phyloP scores from a whole-genome alignment of 2,888 invertebrate species.

The Zygaena filipendulae region DNA sequence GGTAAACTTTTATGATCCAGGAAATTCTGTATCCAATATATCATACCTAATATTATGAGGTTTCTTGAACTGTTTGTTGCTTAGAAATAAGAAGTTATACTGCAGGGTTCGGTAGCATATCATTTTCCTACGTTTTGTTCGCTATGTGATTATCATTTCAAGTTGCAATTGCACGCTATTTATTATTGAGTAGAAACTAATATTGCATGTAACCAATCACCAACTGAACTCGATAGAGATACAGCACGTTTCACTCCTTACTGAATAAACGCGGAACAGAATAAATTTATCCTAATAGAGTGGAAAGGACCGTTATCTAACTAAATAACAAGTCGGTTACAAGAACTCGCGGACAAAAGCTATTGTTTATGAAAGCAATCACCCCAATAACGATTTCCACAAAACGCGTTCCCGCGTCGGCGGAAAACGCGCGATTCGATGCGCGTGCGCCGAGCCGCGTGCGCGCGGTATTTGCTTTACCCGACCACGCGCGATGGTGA shows the following conservation, averaged over 20 bases:
- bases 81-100: too few species aligned
- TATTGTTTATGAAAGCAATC: slow-evolving; percentile 68
- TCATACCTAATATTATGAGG: slow-evolving; percentile 17
- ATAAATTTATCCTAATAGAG: neutral
- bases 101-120: too few species aligned
- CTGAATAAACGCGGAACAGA: too few species aligned
- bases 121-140: too few species aligned
- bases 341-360: slow-evolving; percentile 56
- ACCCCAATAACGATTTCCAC: slow-evolving; percentile 67
- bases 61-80: too few species aligned
- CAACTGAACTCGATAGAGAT: too few species aligned
- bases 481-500: slow-evolving; percentile 30
- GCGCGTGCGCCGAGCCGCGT: slow-evolving; percentile 54
- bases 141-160: too few species aligned
- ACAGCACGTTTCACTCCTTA: too few species aligned
- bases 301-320: slow-evolving; percentile 37
- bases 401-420: slow-evolving; percentile 43
- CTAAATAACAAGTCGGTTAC: slow-evolving; percentile 45
- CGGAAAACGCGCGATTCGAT: slow-evolving; percentile 64
- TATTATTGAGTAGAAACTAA: too few species aligned
- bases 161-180: too few species aligned
- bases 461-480: slow-evolving; percentile 47
- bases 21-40: slow-evolving; percentile 16
- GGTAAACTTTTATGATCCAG: slow-evolving; percentile 22
- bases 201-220: too few species aligned